Evolutionary conservation across 2,113 vertebrate genomes (phyloP).

Genomic region (Prietella phreatophila): DNA sequence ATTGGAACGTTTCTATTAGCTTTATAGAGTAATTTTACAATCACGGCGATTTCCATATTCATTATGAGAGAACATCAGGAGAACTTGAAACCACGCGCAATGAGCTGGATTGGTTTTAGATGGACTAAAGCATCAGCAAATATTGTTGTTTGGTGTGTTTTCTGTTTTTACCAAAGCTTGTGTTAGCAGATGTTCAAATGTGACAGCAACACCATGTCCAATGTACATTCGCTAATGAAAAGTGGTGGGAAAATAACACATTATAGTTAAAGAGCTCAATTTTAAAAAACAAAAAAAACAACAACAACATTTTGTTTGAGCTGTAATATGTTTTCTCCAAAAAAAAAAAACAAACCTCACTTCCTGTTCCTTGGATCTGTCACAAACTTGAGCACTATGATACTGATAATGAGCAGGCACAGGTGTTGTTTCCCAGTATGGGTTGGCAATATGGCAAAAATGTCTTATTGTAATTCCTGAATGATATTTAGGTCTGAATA

Average conservation of each 20-base stretch:
- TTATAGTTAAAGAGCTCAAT: background rate
- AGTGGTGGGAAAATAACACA: constrained; percentile 8
- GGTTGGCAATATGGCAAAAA: constrained; percentile 19
- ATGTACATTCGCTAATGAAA: constrained; percentile 32
- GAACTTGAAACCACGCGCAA: constrained; percentile 42
- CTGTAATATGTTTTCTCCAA: background rate
- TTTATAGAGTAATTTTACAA: constrained; percentile 36
- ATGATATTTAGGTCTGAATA: background rate
- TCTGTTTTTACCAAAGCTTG: constrained; percentile 17
- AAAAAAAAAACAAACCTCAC: background rate
- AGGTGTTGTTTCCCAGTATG: constrained; percentile 13
- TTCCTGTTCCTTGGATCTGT: constrained; percentile 37
- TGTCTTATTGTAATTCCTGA: background rate
- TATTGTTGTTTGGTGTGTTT: background rate
- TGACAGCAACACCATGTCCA: constrained; percentile 37
- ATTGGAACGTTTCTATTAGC: constrained; percentile 50
- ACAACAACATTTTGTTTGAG: background rate
- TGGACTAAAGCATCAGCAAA: constrained; percentile 42
- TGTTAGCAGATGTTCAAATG: constrained; percentile 33
- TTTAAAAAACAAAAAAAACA: background rate
- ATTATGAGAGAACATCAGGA: constrained; percentile 38
- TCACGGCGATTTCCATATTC: constrained; percentile 44
- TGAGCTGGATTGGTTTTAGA: constrained; percentile 45
- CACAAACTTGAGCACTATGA: constrained; percentile 27
- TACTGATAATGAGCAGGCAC: constrained; percentile 17